Evolutionary conservation across 2,113 vertebrate genomes (phyloP), one percentile per base, ranked within the genome.

Genomic region (Gambusia affinis): DNA sequence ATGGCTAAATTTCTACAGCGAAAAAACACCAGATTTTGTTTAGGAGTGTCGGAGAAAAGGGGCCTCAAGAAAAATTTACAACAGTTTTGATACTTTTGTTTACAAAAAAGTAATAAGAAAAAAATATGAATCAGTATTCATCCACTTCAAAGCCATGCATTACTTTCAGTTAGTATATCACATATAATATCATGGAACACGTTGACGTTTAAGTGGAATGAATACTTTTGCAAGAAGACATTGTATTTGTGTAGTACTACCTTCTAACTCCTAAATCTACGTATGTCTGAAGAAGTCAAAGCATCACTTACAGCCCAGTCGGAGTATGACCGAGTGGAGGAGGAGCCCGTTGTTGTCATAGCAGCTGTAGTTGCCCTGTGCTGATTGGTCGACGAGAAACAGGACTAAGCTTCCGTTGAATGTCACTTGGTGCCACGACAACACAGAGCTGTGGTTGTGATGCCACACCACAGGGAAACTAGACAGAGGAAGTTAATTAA

Each of bases 331-430:
- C 1, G 88, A 85, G 70, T 85, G 85, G 35, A 94, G 87, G 79
- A 93, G 84, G 35, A 76, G 60, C 37, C 93, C 92, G 3, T 24
- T 84, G 79, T 74, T 30, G 76, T 93, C 87, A 60, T 93, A 88
- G 87, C 95, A 95, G 90, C 94, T 95, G 91, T 95, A 95, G 89
- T 92, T 85, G 66, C 95, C 95, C 85, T 95, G 93, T 15, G 93
- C 91, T 0, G 92, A 81, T 44, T 39, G 91, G 51, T 84, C 75
- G 39, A 81, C 81, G 24, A 87, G 86, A 64, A 87, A 79, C 62
- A 95, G 89, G 7, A 91, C 78, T 64, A 95, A 88, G 0, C 79
- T 70, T 44, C 92, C 93, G n/a, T 93, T 77, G 7, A 83, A 81
- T 35, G 80, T 81, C 64, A 91, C 73, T 19, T n/a, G 19, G 82